Base-by-base conservation (phyloP, 2,888 invertebrate species). In the Acanthosepion pharaonis region DNA sequence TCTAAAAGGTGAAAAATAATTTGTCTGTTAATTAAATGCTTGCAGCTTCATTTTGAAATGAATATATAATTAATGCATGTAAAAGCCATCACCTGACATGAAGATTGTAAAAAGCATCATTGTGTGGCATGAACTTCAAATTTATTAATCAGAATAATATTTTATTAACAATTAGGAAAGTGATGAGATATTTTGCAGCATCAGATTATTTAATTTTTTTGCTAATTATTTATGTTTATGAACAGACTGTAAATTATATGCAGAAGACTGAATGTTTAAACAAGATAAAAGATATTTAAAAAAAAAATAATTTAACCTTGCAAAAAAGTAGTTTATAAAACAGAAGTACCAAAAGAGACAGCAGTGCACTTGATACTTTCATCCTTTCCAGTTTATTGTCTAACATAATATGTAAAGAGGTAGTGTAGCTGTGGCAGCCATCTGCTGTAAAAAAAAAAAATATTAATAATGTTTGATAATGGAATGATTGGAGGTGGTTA, bases 21-120 rank as follows among this genome's bases (percentile, higher is more conserved):
- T 78, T 33, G n/a, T 78, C 78, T 78, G 78, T 78, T 78, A 78
- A 78, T 78, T 78, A 78, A 78, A 78, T 78, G n/a, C 78, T n/a
- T 78, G 18, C 6, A n/a, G 78, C 33, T n/a, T 78, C 78, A n/a
- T 33, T n/a, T 33, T 78, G 33, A 78, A 78, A 78, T n/a, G 78
- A 78, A 78, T 78, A 78, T 33, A 78, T 78, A 78, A 78, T 78
- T 78, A 78, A 78, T 78, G 78, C 33, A 78, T 78, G n/a, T 33
- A 78, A 15, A 78, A 78, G 59, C 5, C 23, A 59, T 59, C 59
- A 59, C 23, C 59, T 59, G 20, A 59, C 15, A n/a, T 18, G 1
- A 78, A n/a, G 78, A 78, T 78, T 78, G 20, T 78, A n/a, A 78
- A n/a, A 78, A n/a, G n/a, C n/a, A 15, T 78, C 33, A 78, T 78